phyloP scores from a whole-genome alignment of 1,140 invertebrate species.

The Brachionus rubens region DNA sequence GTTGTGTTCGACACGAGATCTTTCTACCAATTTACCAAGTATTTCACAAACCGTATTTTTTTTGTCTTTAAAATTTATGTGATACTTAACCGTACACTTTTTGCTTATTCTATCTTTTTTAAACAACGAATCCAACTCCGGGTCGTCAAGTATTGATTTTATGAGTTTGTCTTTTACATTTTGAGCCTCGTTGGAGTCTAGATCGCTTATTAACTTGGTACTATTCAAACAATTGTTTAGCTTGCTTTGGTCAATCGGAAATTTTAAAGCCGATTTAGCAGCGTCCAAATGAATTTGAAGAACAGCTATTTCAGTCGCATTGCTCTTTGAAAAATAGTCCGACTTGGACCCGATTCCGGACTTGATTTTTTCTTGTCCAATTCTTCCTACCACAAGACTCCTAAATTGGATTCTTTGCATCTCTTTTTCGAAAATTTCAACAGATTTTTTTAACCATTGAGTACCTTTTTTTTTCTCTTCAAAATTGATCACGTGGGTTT shows the following conservation, averaged over 20 bases:
- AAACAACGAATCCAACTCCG: background rate
- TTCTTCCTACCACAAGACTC: background rate
- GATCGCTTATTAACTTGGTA: slow-evolving; percentile 5
- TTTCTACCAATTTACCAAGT: slow-evolving; percentile 1
- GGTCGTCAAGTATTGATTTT: background rate
- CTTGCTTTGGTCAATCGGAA: background rate
- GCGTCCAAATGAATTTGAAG: slow-evolving; percentile 5
- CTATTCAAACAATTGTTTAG: slow-evolving; percentile 15
- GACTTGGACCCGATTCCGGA: background rate
- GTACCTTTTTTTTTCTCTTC: background rate
- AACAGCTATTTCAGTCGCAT: slow-evolving; percentile 15
- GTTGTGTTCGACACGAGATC: background rate
- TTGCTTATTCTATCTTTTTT: slow-evolving; percentile 21
- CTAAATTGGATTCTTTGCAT: slow-evolving; percentile 14
- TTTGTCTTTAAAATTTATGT: slow-evolving; percentile 28
- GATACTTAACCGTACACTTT: slow-evolving; percentile 9
- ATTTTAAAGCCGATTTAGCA: background rate
- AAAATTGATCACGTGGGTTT: too few species aligned
- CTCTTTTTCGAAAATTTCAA: slow-evolving; percentile 8
- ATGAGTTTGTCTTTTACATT: background rate
- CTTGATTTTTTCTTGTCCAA: slow-evolving; percentile 13
- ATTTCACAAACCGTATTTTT: slow-evolving; percentile 11
- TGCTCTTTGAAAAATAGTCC: slow-evolving; percentile 19
- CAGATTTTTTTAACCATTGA: background rate
- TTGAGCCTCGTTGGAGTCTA: background rate